A percentile compares a stretch with the other conserved stretches of the same genome.
These are phyloP conservation scores for Phataginus tetradactyla DNA, from an alignment of 2,797 vertebrate genomes.

Conservation along the genomic window DNA sequence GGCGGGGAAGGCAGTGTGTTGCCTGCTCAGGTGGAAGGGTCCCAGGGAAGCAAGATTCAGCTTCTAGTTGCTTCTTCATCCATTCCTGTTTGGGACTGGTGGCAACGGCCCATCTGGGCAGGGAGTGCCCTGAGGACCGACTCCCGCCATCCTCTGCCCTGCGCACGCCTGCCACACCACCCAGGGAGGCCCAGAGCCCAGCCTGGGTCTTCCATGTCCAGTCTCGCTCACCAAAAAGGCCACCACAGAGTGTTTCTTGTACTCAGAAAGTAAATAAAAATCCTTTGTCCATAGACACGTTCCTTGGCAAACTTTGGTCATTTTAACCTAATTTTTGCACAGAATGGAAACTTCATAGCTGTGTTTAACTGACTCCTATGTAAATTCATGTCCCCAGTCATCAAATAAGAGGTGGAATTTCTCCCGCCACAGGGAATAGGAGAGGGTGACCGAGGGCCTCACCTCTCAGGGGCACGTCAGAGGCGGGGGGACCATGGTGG, in stretches of 20 bases:
- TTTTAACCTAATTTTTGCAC: neutral
- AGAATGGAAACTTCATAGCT: neutral
- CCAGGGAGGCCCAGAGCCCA: fast-evolving
- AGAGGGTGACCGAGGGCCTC: neutral
- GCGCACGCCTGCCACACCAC: neutral
- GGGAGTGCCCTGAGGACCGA: neutral
- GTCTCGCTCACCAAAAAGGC: neutral
- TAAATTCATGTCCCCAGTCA: too few relatives aligned
- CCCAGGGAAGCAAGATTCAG: neutral
- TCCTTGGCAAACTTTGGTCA: neutral
- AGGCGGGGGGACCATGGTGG: neutral
- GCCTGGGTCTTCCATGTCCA: neutral
- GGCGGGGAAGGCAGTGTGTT: too few relatives aligned
- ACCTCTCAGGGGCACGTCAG: neutral
- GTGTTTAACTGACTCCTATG: neutral
- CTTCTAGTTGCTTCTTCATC: neutral
- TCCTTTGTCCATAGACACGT: neutral
- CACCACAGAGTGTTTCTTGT: fast-evolving
- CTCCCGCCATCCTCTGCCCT: neutral
- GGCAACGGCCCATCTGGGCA: too few relatives aligned
- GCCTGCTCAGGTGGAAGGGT: neutral
- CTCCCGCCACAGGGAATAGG: neutral
- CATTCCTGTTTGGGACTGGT: neutral
- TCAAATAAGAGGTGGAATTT: neutral
- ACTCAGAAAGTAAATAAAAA: neutral